These are phyloP conservation scores for Taurulus bubalis DNA, from an alignment of 2,113 vertebrate species.

Conservation along the genomic window DNA sequence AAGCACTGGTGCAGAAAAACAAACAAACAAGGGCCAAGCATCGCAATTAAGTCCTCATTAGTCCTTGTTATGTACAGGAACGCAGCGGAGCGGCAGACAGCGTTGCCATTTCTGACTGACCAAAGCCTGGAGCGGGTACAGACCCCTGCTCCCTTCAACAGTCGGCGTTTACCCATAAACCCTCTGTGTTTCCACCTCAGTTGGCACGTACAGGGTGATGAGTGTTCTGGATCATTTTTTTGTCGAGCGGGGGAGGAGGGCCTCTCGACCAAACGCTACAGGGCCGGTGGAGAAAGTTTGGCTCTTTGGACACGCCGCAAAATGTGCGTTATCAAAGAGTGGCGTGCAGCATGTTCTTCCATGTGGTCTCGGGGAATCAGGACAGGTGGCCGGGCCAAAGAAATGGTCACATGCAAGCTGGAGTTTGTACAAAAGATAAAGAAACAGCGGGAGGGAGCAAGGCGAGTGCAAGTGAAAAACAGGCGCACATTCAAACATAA, in stretches of 20 bases:
- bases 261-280: conserved; percentile 5
- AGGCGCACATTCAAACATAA: background rate
- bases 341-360: conserved; percentile 30
- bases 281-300: conserved; percentile 5
- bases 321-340: conserved; percentile 53
- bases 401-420: background rate
- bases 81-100: conserved; percentile 63
- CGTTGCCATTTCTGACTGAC: conserved; percentile 47
- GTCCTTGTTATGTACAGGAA: conserved; percentile 66
- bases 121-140: conserved; percentile 24
- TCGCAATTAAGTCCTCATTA: conserved; percentile 80
- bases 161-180: conserved; percentile 51
- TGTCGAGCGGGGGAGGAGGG: conserved; percentile 5
- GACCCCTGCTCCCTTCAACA: conserved; percentile 21
- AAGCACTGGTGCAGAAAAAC: conserved; percentile 66
- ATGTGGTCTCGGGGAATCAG: conserved; percentile 39
- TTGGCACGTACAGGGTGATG: conserved; percentile 55
- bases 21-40: conserved; percentile 76
- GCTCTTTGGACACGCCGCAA: conserved; percentile 10
- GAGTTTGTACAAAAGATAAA: conserved; percentile 9
- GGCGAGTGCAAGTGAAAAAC: background rate
- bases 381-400: conserved; percentile 48
- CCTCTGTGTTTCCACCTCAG: conserved; percentile 66
- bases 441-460: background rate
- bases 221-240: conserved; percentile 63